phyloP scores from a whole-genome alignment of 2,888 invertebrate genomes.

The Uropetala carovei region DNA sequence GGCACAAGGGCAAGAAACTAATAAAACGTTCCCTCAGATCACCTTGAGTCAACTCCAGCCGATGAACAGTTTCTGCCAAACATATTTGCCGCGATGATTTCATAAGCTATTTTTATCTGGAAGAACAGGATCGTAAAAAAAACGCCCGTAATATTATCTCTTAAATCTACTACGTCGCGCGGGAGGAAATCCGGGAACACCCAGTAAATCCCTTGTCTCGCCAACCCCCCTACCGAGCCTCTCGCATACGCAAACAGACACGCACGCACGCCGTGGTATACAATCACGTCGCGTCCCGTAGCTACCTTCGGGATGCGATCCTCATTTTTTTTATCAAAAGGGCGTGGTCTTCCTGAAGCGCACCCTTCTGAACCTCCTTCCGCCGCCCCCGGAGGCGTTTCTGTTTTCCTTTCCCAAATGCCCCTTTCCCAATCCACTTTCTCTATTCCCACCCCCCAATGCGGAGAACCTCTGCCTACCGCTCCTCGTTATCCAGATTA shows the following conservation, averaged over 20 bases:
- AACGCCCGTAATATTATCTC: not conserved
- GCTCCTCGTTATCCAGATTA: not conserved
- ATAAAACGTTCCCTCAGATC: not conserved
- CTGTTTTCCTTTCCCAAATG: not conserved
- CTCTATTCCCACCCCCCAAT: not conserved
- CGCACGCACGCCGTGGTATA: not conserved
- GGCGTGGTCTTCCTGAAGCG: not conserved
- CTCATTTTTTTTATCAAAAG: not conserved
- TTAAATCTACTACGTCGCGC: not conserved
- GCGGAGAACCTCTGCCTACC: too few species aligned
- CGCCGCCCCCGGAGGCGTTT: not conserved
- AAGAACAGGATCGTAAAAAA: not conserved
- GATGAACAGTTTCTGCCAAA: slow-evolving; percentile 11
- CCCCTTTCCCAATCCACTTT: not conserved
- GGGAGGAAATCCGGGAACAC: slow-evolving; percentile 29
- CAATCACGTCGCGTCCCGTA: not conserved
- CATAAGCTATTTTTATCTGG: not conserved
- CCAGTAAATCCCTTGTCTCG: not conserved
- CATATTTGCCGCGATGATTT: not conserved
- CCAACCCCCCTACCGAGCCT: not conserved
- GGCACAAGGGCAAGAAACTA: too few species aligned
- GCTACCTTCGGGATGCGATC: not conserved
- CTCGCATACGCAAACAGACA: not conserved
- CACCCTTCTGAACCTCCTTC: not conserved
- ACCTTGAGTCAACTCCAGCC: not conserved